Conservation (phyloP, 2,797 vertebrate species). For the Takifugu rubripes region DNA sequence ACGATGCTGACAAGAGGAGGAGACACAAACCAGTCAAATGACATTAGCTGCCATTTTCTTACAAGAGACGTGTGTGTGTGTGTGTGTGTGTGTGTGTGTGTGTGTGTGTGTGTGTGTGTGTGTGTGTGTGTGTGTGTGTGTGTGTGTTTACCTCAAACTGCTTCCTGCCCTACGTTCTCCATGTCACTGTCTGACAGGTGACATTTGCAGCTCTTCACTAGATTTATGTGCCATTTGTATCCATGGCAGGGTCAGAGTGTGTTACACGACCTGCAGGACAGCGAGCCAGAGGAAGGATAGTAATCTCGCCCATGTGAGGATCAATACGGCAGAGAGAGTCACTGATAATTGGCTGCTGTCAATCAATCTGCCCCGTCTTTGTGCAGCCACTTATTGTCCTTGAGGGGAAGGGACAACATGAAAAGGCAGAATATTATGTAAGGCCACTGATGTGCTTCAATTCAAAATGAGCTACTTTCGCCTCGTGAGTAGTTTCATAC, state of each 20-base stretch:
- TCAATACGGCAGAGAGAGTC: slow-evolving; percentile 66
- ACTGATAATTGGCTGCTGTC: slow-evolving; percentile 72
- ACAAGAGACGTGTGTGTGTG: slow-evolving; percentile 36
- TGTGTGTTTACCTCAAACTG: slow-evolving; percentile 52
- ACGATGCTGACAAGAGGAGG: slow-evolving; percentile 21
- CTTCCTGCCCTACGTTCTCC: slow-evolving; percentile 25
- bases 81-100: slow-evolving; percentile 11
- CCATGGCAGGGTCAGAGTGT: slow-evolving; percentile 70
- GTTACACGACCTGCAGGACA: slow-evolving; percentile 72
- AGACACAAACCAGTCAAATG: slow-evolving; percentile 48
- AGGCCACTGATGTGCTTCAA: background rate
- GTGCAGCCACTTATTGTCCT: slow-evolving; percentile 49
- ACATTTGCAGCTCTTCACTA: slow-evolving; percentile 69
- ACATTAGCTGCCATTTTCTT: slow-evolving; percentile 52
- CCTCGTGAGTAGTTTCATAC: too few relatives aligned
- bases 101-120: slow-evolving; percentile 13
- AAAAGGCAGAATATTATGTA: background rate
- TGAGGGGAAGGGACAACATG: slow-evolving; percentile 8
- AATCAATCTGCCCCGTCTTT: slow-evolving; percentile 65
- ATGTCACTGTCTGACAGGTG: slow-evolving; percentile 65
- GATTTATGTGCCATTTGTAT: slow-evolving; percentile 76
- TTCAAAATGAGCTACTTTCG: too few relatives aligned
- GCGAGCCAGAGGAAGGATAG: slow-evolving; percentile 63
- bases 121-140: slow-evolving; percentile 12
- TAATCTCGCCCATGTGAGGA: slow-evolving; percentile 56